These are phyloP conservation scores for Anarsia innoxiella DNA, from an alignment of 2,888 invertebrate genomes.

Conservation along the genomic window DNA sequence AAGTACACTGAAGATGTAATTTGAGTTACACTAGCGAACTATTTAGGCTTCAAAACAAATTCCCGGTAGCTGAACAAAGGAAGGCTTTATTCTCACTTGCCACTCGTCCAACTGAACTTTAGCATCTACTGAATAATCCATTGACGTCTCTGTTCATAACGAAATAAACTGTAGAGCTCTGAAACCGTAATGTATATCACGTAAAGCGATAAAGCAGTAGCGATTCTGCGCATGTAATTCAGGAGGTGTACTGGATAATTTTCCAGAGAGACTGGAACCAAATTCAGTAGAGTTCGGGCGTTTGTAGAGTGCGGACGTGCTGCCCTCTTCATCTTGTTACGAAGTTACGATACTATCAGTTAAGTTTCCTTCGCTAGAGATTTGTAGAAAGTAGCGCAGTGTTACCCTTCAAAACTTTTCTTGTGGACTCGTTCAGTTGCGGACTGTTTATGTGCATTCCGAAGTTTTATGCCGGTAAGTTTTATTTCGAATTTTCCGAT, in stretches of 20 bases:
- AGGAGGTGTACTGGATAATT: conserved; percentile 42
- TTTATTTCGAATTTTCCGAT: too few species aligned
- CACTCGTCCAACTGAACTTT: neutral
- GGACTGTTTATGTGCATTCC: too few species aligned
- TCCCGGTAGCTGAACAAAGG: conserved; percentile 12
- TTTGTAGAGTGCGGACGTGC: conserved; percentile 31
- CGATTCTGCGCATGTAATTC: conserved; percentile 48
- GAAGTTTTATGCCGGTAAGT: too few species aligned
- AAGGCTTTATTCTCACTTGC: conserved; percentile 3
- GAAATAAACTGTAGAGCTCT: too few species aligned
- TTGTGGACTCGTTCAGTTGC: too few species aligned
- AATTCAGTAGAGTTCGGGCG: conserved; percentile 42
- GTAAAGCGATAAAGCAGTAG: conserved; percentile 16
- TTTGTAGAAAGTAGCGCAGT: too few species aligned
- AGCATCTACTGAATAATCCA: neutral
- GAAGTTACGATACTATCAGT: conserved; percentile 40
- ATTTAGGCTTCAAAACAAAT: conserved; percentile 5
- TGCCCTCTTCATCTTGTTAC: conserved; percentile 16
- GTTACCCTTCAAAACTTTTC: too few species aligned
- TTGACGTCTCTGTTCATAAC: too few species aligned
- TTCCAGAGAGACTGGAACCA: conserved; percentile 28
- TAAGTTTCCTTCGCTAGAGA: too few species aligned
- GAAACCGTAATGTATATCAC: conserved; percentile 24
- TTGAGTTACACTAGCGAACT: too few species aligned
- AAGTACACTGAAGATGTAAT: too few species aligned